Percentiles rank a stretch among this genome's conserved stretches.
These are phyloP conservation scores for Pedionomus torquatus DNA, from an alignment of 2,113 vertebrate genomes.

Conservation along the genomic window DNA sequence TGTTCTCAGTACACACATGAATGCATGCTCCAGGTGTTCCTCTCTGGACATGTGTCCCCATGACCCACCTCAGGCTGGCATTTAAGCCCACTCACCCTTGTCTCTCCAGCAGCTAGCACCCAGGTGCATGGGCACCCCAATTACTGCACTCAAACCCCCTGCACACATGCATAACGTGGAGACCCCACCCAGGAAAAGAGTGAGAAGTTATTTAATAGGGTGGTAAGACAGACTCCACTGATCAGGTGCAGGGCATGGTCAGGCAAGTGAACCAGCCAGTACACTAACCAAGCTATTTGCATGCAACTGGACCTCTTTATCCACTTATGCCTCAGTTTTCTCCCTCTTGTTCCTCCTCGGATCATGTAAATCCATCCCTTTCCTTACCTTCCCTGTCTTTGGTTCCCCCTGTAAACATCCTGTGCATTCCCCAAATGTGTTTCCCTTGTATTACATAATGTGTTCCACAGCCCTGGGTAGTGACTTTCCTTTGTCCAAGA, in stretches of 20 bases:
- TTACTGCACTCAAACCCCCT: background rate
- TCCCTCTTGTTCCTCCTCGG: background rate
- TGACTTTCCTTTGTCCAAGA: background rate
- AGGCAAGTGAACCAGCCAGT: background rate
- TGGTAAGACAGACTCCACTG: background rate
- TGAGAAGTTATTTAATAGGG: background rate
- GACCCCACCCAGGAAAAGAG: background rate
- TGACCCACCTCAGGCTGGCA: background rate
- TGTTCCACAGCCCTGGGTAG: too few relatives aligned
- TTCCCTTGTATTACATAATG: background rate
- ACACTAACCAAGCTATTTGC: background rate
- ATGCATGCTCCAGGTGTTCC: accelerated
- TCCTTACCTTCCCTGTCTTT: background rate
- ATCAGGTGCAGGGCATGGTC: accelerated
- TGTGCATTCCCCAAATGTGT: background rate
- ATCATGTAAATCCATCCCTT: background rate
- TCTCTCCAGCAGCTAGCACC: background rate
- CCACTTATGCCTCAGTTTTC: background rate
- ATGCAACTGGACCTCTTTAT: background rate
- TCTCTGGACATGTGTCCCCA: background rate
- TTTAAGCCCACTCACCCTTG: accelerated
- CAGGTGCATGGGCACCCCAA: background rate
- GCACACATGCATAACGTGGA: background rate
- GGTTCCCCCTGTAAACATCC: background rate
- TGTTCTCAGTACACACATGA: accelerated